Percentiles rank a stretch among this genome's conserved stretches.
These are phyloP conservation scores for Onychomys leucogaster DNA, from an alignment of 2,797 vertebrate genomes.

Conservation along the genomic window DNA sequence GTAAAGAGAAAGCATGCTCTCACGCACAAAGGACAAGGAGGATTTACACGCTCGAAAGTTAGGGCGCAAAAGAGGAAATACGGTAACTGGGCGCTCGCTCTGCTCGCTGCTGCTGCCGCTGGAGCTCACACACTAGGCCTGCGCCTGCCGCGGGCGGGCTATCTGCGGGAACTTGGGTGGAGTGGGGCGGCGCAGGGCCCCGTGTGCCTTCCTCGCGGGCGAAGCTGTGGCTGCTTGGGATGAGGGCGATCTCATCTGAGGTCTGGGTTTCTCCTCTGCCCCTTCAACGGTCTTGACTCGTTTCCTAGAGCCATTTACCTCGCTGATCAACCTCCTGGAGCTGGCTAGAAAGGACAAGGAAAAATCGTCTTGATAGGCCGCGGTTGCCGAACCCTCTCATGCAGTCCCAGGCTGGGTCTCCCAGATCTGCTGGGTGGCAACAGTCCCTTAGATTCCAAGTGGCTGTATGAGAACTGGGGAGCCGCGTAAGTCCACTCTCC, in stretches of 20 bases:
- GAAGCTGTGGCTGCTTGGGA: neutral
- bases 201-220: neutral
- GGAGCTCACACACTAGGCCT: neutral
- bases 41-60: slow-evolving; percentile 51
- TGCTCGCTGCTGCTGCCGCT: neutral
- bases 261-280: slow-evolving; percentile 88
- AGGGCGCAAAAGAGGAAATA: slow-evolving; percentile 69
- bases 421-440: neutral
- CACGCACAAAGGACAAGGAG: neutral
- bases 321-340: slow-evolving; percentile 79
- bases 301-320: slow-evolving; percentile 88
- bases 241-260: slow-evolving; percentile 79
- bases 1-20: neutral
- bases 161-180: neutral
- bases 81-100: slow-evolving; percentile 42
- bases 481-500: neutral
- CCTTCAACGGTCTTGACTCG: slow-evolving; percentile 82
- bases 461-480: neutral
- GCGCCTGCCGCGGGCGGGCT: neutral
- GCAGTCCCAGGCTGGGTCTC: neutral
- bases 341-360: slow-evolving; percentile 81
- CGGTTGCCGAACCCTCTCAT: neutral
- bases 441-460: slow-evolving; percentile 5
- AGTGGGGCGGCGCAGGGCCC: neutral
- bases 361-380: slow-evolving; percentile 77